Evolutionary conservation across 2,888 invertebrate species (phyloP).

Genomic region (Cantharis lateralis): DNA sequence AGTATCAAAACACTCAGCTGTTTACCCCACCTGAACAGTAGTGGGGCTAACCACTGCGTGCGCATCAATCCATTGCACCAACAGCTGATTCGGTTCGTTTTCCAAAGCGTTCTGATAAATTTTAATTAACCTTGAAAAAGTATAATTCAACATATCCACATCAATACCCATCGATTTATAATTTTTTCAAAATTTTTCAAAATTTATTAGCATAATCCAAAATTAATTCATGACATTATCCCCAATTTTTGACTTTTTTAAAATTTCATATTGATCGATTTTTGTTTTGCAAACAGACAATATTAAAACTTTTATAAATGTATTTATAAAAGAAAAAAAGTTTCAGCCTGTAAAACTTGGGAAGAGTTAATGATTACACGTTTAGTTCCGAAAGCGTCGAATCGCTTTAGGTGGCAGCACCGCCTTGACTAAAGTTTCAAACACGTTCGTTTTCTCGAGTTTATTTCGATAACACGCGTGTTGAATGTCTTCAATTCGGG

Average conservation of each 20-base stretch:
- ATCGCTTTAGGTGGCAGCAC: slow-evolving; percentile 26
- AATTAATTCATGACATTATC: neutral
- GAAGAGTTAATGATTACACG: neutral
- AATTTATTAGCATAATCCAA: neutral
- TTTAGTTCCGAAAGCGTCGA: neutral
- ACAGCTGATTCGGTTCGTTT: slow-evolving; percentile 46
- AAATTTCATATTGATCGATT: too few species aligned
- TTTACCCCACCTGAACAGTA: slow-evolving; percentile 43
- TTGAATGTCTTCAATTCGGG: neutral
- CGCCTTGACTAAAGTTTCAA: slow-evolving; percentile 8
- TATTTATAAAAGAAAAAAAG: neutral
- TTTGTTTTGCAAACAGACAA: too few species aligned
- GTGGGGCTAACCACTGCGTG: slow-evolving; percentile 33
- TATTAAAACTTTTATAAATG: too few species aligned
- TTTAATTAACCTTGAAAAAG: neutral
- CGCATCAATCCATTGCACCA: slow-evolving; percentile 7
- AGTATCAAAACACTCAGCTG: slow-evolving; percentile 56
- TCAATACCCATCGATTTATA: neutral
- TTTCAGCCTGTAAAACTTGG: neutral
- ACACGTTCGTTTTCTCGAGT: neutral
- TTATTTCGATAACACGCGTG: neutral
- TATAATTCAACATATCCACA: neutral
- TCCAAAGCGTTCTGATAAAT: neutral
- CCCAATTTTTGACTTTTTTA: too few species aligned
- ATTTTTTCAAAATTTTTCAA: neutral